Conservation (phyloP, 1,140 invertebrate species). For the Micrasema minimum region DNA sequence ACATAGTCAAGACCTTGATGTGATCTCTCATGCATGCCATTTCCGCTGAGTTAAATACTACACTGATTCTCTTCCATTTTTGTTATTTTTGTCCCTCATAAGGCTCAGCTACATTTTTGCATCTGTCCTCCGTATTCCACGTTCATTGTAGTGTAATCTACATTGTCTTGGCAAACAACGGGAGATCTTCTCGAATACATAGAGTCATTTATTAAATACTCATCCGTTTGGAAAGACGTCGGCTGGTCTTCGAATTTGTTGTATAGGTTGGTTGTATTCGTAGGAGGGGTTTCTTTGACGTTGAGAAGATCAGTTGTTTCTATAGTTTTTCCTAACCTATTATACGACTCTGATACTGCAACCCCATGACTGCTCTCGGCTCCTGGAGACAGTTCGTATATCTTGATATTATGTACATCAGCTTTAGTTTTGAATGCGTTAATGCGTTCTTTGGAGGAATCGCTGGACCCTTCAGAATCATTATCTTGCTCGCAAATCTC, state of each 20-base stretch:
- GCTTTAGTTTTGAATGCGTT: background rate
- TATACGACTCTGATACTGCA: background rate
- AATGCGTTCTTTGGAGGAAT: background rate
- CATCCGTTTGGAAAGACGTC: no score
- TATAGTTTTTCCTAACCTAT: constrained; percentile 11
- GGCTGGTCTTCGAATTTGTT: background rate
- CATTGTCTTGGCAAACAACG: no score
- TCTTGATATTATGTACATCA: background rate
- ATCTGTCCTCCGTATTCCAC: no score
- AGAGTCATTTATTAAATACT: no score
- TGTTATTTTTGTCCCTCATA: no score
- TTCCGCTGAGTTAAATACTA: constrained; percentile 2
- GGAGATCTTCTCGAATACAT: no score
- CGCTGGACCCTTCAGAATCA: background rate
- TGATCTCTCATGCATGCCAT: constrained; percentile 9
- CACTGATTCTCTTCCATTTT: background rate
- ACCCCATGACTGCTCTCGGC: constrained; percentile 19
- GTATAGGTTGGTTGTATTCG: no score
- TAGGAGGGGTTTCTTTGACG: no score
- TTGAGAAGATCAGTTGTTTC: constrained; percentile 25
- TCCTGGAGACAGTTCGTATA: background rate
- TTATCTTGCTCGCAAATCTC: no score
- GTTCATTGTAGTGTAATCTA: no score
- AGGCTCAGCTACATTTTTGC: no score
- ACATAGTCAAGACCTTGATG: constrained; percentile 5